Base-by-base conservation (phyloP, 1,140 invertebrate species). In the Elysia chlorotica region DNA sequence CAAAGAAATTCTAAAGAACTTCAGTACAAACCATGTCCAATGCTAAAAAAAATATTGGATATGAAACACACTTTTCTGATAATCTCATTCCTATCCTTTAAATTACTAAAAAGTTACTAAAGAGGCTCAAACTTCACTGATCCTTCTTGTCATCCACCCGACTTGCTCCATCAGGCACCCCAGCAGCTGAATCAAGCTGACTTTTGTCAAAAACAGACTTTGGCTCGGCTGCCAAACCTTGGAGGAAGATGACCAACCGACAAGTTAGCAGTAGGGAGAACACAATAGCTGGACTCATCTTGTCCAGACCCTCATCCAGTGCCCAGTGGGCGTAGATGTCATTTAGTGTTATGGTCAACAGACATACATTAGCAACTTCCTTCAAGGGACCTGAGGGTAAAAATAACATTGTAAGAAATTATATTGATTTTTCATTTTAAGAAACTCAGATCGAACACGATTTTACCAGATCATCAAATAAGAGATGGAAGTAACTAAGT, bases 211-310 rank as follows among this genome's bases (percentile, higher is more conserved):
- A 79, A 0, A 79, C 77, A 53, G 77, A 76, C 41, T 74, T 79
- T 23, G 77, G 77, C 57, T 78, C 77, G 17, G 77, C 74, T n/a
- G 77, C 74, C 36, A 78, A 61, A 30, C 74, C 69, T 66, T 85
- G 83, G 17, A 82, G 77, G 56, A 77, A 78, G 30, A 94, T 92
- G 21, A 98, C 93, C 54, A 99, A 88, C 75, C 97, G 91, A 78
- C 96, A 97, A 59, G 91, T 92, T n/a, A 99, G 88, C 92, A 99
- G 96, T 80, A 98, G 95, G 81, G 96, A 94, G 87, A 99, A 98
- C 21, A 98, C 95, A 79, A 98, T 87, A 53, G 95, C 93, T 5
- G 96, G 95, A 66, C 95, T 95, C 71, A 94, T 95, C 79, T 95
- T 91, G 85, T 98, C 96, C 84, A 98, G 93, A 76, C 95, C 95